Evolutionary conservation across 2,113 vertebrate species (phyloP).

Genomic region (Tragelaphus strepsiceros): DNA sequence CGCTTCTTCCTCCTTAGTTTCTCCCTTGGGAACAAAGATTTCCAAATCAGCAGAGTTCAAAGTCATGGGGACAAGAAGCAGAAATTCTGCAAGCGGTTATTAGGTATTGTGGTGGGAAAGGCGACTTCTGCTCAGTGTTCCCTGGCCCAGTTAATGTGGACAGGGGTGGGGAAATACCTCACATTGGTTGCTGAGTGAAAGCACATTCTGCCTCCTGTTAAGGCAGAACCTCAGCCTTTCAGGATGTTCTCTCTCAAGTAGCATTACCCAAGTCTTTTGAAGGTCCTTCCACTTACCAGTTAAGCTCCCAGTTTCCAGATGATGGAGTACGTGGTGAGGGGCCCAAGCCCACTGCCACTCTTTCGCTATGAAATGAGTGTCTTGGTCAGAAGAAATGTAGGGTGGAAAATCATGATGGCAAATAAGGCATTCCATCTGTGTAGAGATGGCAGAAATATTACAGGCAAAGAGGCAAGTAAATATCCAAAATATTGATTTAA

Average conservation of each 20-base stretch:
- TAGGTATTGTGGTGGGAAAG: not conserved
- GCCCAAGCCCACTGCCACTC: not conserved
- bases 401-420: not conserved
- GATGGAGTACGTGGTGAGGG: fast-evolving
- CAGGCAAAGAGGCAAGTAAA: not conserved
- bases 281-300: not conserved
- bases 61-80: not conserved
- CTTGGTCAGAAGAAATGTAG: not conserved
- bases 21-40: not conserved
- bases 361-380: not conserved
- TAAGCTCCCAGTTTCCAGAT: fast-evolving
- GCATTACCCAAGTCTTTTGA: not conserved
- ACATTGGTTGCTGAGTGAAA: fast-evolving
- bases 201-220: not conserved
- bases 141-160: not conserved
- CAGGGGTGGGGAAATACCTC: too few species aligned
- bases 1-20: not conserved
- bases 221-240: not conserved
- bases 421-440: not conserved
- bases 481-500: not conserved
- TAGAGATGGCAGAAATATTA: not conserved
- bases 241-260: not conserved
- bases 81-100: not conserved
- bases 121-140: not conserved
- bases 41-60: not conserved